phyloP scores from a whole-genome alignment of 2,113 vertebrate genomes.

The Nansenia antarctica region DNA sequence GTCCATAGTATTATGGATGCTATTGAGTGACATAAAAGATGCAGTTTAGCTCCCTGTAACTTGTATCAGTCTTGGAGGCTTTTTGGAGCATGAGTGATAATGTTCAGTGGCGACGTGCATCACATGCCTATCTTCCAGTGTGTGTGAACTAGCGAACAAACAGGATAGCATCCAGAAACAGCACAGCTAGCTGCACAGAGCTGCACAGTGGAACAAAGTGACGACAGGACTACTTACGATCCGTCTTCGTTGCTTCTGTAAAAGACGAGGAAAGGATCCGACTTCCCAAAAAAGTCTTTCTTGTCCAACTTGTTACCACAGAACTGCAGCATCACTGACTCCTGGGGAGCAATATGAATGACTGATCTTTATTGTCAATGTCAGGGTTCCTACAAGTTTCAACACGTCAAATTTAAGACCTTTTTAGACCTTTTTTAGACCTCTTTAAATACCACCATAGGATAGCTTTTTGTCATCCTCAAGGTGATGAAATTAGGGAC shows the following conservation, averaged over 20 bases:
- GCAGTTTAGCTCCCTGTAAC: no score
- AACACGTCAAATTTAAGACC: no score
- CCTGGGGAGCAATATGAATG: no score
- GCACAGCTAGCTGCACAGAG: not conserved
- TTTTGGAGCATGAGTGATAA: conserved; percentile 52
- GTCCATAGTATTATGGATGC: no score
- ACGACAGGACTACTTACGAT: conserved; percentile 78
- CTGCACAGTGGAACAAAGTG: not conserved
- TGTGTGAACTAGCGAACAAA: not conserved
- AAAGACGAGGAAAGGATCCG: conserved; percentile 90
- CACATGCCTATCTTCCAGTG: not conserved
- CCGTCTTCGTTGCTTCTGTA: conserved; percentile 90
- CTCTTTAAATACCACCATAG: no score
- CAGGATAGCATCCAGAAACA: not conserved
- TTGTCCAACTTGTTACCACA: conserved; percentile 92
- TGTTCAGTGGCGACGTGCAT: not conserved
- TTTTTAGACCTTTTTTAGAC: no score
- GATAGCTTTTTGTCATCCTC: no score
- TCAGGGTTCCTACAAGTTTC: no score
- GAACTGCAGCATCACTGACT: conserved; percentile 89
- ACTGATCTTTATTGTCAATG: no score
- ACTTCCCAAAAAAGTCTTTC: conserved; percentile 94
- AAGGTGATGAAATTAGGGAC: no score
- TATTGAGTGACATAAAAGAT: no score
- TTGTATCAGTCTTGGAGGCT: no score